These are phyloP conservation scores for Callipepla squamata DNA, from an alignment of 2,113 vertebrate species.

Conservation along the genomic window DNA sequence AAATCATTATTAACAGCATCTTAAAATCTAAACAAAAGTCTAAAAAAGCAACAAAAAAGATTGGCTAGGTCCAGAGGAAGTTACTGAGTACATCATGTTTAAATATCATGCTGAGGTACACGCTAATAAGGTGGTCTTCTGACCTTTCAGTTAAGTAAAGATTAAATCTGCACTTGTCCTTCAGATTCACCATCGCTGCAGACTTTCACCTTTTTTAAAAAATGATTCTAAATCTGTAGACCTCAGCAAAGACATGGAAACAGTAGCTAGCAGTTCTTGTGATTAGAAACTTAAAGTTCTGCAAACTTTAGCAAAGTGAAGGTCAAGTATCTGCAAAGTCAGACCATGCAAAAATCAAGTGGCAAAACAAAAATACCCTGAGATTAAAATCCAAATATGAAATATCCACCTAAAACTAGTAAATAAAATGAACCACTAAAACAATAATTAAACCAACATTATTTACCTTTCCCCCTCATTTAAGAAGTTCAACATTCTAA, in stretches of 20 bases:
- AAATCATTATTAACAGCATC: background rate
- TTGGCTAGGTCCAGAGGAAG: background rate
- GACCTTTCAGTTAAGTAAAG: background rate
- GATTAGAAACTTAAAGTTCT: background rate
- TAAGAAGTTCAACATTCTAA: background rate
- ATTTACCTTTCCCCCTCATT: background rate
- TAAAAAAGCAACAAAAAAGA: background rate
- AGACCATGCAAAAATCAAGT: background rate
- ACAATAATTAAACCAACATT: rapidly evolving
- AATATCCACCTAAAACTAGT: background rate
- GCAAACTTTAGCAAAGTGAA: background rate
- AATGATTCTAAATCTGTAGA: background rate
- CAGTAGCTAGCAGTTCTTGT: background rate
- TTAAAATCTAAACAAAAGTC: background rate
- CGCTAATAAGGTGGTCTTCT: background rate
- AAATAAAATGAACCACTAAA: background rate
- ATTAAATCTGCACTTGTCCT: background rate
- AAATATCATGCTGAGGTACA: background rate
- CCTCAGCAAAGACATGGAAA: background rate
- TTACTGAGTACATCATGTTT: rapidly evolving
- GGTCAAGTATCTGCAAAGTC: background rate
- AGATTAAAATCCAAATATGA: background rate
- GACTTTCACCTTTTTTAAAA: background rate
- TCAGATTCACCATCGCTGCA: background rate
- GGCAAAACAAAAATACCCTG: background rate